Evolutionary conservation across 2,797 vertebrate genomes (phyloP), one percentile per base, ranked within the genome.

Genomic region (Sebastes goodei): DNA sequence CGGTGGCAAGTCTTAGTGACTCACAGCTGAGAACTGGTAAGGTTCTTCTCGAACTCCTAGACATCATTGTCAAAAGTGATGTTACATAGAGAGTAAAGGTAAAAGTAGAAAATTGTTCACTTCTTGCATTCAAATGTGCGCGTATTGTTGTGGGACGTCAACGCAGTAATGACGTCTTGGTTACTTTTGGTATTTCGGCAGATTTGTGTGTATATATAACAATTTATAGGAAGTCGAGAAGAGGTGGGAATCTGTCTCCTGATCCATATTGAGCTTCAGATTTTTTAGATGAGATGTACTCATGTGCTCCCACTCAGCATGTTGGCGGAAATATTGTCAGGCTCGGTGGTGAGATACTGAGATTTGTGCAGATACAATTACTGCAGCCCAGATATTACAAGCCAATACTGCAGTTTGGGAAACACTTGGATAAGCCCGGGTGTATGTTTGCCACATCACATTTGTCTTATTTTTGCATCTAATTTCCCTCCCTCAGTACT

Each of bases 401-500:
- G 9, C 8, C 70, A 46, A 29, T 35, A n/a, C 10, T 29, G 55
- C 59, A 68, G 57, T 32, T 29, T 38, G 29, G 42, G 33, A 62
- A 69, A 70, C 29, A 29, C 11, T 17, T 10, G 12, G 29, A 21
- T 65, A 38, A 46, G 12, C 29, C 1, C 2, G 10, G 63, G 9
- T 69, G 23, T 80, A 59, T 56, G 46, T 76, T 79, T 71, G 29
- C 53, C n/a, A 49, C 76, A 10, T 74, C 60, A 8, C 59, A 53
- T 83, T 71, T 38, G 56, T 82, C 52, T 76, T 23, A 25, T 70
- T 74, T 76, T 63, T 74, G 38, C 6, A 25, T 77, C 38, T 55
- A 32, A 65, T 29, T 17, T 33, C 3, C 2, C n/a, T 77, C 52
- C 15, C 33, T 57, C 69, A 35, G 59, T 33, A 3, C 46, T 55